Evolutionary conservation across 2,797 vertebrate genomes (phyloP).

Genomic region (Cynodonichthys magdalenae): DNA sequence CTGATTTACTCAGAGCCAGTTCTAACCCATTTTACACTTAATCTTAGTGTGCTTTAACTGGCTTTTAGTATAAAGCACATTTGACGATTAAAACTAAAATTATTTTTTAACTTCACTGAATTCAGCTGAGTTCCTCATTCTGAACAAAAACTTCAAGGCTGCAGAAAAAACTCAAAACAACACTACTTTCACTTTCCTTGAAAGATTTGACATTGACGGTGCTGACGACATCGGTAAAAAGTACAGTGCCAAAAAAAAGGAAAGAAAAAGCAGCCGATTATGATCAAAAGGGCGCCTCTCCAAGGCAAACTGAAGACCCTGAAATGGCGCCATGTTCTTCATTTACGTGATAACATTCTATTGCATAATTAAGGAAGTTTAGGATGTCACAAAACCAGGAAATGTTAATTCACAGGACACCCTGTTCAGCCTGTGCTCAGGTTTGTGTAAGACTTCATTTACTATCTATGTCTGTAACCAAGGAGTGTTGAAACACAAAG

Average conservation of each 20-base stretch:
- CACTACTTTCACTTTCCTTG: conserved; percentile 35
- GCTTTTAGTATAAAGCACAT: not conserved
- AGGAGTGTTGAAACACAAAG: conserved; percentile 21
- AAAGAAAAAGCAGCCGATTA: conserved; percentile 11
- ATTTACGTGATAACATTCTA: not conserved
- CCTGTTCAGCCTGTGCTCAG: conserved; percentile 15
- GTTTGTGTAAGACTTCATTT: conserved; percentile 22
- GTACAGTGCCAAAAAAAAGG: not conserved
- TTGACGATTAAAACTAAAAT: not conserved
- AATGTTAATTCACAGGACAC: conserved; percentile 42
- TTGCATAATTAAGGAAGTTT: conserved; percentile 38
- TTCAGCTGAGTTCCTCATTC: conserved; percentile 6
- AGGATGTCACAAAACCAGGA: conserved; percentile 37
- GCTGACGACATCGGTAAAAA: not conserved
- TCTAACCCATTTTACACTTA: not conserved
- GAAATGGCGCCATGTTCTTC: not conserved
- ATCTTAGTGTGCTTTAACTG: not conserved
- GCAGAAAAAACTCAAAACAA: conserved; percentile 11
- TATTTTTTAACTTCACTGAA: conserved; percentile 10
- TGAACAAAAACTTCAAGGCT: conserved; percentile 33
- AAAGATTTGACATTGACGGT: conserved; percentile 28
- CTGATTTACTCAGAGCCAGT: not conserved
- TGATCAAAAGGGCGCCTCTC: conserved; percentile 2
- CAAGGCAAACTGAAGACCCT: conserved; percentile 11
- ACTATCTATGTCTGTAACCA: conserved; percentile 5